Evolutionary conservation across 1,140 invertebrate species (phyloP).

Genomic region (Heliconius eleuchia): DNA sequence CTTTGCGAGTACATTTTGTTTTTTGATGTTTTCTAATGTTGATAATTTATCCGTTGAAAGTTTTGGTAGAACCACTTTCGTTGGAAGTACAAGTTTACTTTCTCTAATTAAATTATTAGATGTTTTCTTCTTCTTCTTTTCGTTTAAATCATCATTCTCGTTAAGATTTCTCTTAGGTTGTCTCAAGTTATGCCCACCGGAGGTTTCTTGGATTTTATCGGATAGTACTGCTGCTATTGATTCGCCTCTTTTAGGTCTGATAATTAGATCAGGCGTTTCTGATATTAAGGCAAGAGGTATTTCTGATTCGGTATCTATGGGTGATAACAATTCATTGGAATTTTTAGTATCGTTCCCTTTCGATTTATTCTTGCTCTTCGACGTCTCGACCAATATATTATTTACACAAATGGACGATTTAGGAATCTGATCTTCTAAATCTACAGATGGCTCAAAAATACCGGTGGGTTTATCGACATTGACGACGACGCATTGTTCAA

Average conservation of each 20-base stretch:
- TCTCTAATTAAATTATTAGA: conserved; percentile 69
- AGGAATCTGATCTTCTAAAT: conserved; percentile 84
- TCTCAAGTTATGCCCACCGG: conserved; percentile 74
- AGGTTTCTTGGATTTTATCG: conserved; percentile 78
- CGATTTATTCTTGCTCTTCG: conserved; percentile 56
- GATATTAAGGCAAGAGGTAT: conserved; percentile 70
- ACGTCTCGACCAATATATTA: conserved; percentile 57
- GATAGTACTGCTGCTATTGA: conserved; percentile 78
- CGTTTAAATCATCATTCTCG: conserved; percentile 67
- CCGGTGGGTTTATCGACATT: conserved; percentile 82
- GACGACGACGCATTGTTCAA: conserved; percentile 65
- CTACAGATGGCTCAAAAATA: conserved; percentile 84
- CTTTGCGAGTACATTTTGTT: conserved; percentile 48
- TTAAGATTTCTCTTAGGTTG: conserved; percentile 75
- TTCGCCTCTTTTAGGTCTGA: conserved; percentile 74
- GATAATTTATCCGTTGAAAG: conserved; percentile 63
- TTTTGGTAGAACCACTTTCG: conserved; percentile 69
- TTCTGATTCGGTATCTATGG: conserved; percentile 68
- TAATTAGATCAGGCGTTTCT: conserved; percentile 68
- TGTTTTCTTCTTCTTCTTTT: conserved; percentile 79
- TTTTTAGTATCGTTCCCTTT: conserved; percentile 51
- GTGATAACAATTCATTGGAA: conserved; percentile 47
- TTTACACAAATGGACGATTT: conserved; percentile 78
- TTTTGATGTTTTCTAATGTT: conserved; percentile 54
- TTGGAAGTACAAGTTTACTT: conserved; percentile 73